Evolutionary conservation across 1,140 invertebrate species (phyloP), one percentile per base, ranked within the genome.

Genomic region (Pantala flavescens): DNA sequence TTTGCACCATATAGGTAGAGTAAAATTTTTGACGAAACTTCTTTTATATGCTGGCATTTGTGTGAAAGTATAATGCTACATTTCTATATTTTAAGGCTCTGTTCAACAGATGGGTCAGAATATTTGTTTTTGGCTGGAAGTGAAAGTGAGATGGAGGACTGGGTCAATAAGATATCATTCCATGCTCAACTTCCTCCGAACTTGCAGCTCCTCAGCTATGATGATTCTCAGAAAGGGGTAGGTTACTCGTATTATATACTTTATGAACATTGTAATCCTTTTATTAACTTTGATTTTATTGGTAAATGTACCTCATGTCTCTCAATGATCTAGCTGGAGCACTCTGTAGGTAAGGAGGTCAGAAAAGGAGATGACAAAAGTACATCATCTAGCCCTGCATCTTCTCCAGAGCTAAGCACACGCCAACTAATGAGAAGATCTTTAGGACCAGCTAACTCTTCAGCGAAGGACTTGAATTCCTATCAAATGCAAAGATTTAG

Each of bases 131-230:
- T 93, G 72, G 91, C 93, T 71, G 83, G 88, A 0, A 89, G 85
- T 73, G 87, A 89, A 63, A 87, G 88, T 0, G 89, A 92, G 76
- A 91, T 98, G 89, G 86, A 90, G 77, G 93, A 97, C 73, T 99
- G 97, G 97, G 89, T 98, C 0, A 91, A 92, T 78, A 97, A 97
- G 84, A 91, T 99, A 77, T 88, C 89, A 43, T 98, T 98, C 86
- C 95, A 97, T 82, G 96, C 97, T n/a, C 87, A 88, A 78, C 84
- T 97, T 75, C 93, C 94, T 24, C 96, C 96, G 9, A 92, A 90
- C 79, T 85, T 95, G 82, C 95, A 97, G 82, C 85, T 97, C 0
- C 85, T 94, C 36, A 93, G 93, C 78, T 94, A 95, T 81, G 91
- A 93, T 77, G 87, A 88, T 76, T 80, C 80, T n/a, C 81, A 83